Conservation (phyloP, 2,797 vertebrate genomes). For the Melopsittacus undulatus region DNA sequence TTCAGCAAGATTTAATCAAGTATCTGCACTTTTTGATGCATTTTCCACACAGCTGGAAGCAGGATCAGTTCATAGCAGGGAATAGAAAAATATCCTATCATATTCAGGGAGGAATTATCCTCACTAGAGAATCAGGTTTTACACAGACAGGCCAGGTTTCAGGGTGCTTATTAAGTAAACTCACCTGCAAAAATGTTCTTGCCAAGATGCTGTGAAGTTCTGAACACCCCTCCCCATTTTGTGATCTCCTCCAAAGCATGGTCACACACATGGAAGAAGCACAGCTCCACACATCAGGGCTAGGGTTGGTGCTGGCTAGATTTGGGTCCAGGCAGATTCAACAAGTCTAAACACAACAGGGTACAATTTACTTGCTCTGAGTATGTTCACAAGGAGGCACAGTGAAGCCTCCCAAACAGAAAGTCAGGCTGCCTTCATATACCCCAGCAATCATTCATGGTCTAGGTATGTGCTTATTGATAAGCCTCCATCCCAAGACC, state of each 20-base stretch:
- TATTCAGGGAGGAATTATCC: neutral
- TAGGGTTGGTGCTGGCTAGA: rapidly evolving
- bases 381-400: neutral
- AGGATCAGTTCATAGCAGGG: neutral
- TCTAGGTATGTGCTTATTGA: neutral
- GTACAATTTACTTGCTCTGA: neutral
- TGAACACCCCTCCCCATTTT: neutral
- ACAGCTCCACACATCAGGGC: neutral
- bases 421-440: neutral
- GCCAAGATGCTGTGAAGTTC: neutral
- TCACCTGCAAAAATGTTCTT: neutral
- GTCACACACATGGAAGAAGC: neutral
- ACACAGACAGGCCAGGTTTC: neutral
- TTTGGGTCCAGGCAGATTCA: neutral
- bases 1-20: neutral
- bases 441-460: neutral
- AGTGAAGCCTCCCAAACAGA: neutral
- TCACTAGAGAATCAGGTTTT: neutral
- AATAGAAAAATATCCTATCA: neutral
- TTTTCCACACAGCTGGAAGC: neutral
- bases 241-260: neutral
- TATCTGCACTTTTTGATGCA: neutral
- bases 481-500: neutral
- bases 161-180: neutral
- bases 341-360: neutral